Evolutionary conservation across 2,888 invertebrate genomes (phyloP).

Genomic region (Cotesia congregata): DNA sequence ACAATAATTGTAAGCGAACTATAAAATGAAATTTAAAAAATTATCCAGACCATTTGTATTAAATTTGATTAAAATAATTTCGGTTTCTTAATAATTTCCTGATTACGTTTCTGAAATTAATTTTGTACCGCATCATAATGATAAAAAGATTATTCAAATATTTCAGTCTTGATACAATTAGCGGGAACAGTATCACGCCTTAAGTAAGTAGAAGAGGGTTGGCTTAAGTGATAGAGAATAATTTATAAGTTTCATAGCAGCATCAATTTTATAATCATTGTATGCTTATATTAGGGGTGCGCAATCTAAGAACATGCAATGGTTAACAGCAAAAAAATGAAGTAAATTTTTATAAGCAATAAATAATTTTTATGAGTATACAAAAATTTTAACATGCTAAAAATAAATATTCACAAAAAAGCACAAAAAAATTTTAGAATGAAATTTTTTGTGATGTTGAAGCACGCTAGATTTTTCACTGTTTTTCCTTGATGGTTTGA

Average conservation of each 20-base stretch:
- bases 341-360: too few species aligned
- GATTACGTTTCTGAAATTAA: slow-evolving; percentile 1
- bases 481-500: slow-evolving; percentile 31
- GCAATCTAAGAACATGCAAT: too few species aligned
- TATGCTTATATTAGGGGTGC: too few species aligned
- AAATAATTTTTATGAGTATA: background rate
- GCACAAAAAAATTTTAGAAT: slow-evolving; percentile 11
- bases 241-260: slow-evolving; percentile 18
- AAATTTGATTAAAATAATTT: background rate
- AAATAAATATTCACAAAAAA: background rate
- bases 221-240: slow-evolving; percentile 43
- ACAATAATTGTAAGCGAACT: background rate
- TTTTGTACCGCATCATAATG: slow-evolving; percentile 22
- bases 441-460: background rate
- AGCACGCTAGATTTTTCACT: slow-evolving; percentile 10
- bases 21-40: too few species aligned
- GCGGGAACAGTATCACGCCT: slow-evolving; percentile 20
- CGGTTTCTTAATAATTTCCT: background rate
- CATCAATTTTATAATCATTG: too few species aligned
- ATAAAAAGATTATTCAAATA: slow-evolving; percentile 48
- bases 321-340: too few species aligned
- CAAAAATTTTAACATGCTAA: background rate
- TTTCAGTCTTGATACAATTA: slow-evolving; percentile 41
- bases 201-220: slow-evolving; percentile 35
- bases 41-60: too few species aligned